phyloP scores from a whole-genome alignment of 1,140 invertebrate genomes.

The Aphelenchoides avenae region DNA sequence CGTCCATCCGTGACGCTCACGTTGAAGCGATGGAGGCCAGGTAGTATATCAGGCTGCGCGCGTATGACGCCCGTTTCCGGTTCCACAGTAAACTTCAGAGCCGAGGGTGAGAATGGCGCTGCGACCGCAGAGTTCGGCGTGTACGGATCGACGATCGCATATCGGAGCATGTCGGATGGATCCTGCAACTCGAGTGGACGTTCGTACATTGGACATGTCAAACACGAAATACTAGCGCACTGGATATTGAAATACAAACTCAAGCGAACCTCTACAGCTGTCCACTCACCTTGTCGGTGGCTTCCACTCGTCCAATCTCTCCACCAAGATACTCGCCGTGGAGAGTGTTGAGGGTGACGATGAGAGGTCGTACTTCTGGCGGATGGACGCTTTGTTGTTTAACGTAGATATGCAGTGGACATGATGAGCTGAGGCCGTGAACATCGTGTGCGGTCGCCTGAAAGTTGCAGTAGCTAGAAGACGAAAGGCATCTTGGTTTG shows the following conservation, averaged over 20 bases:
- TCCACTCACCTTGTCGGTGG: slow-evolving; percentile 67
- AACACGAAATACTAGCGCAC: no score
- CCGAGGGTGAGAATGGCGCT: no score
- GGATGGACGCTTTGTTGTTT: slow-evolving; percentile 91
- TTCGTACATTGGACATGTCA: no score
- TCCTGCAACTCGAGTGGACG: slow-evolving; percentile 67
- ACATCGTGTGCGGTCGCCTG: slow-evolving; percentile 88
- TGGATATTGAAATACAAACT: no score
- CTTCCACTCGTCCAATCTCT: slow-evolving; percentile 78
- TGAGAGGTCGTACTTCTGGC: slow-evolving; percentile 79
- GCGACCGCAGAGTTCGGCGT: slow-evolving; percentile 1
- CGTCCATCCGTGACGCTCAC: slow-evolving; percentile 70
- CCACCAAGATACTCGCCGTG: slow-evolving; percentile 86
- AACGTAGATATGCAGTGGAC: slow-evolving; percentile 75
- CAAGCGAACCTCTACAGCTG: no score
- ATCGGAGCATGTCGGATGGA: slow-evolving; percentile 81
- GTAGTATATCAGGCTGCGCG: no score
- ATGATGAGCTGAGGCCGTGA: slow-evolving; percentile 78
- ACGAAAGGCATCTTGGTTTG: no score
- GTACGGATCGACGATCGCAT: slow-evolving; percentile 64
- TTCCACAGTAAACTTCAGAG: slow-evolving; percentile 69
- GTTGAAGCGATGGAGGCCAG: slow-evolving; percentile 77
- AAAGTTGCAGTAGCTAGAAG: slow-evolving; percentile 10
- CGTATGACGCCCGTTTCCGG: slow-evolving; percentile 71
- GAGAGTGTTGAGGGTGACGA: slow-evolving; percentile 80